Evolutionary conservation across 2,888 invertebrate species (phyloP).

Genomic region (Drosophila ustulata): DNA sequence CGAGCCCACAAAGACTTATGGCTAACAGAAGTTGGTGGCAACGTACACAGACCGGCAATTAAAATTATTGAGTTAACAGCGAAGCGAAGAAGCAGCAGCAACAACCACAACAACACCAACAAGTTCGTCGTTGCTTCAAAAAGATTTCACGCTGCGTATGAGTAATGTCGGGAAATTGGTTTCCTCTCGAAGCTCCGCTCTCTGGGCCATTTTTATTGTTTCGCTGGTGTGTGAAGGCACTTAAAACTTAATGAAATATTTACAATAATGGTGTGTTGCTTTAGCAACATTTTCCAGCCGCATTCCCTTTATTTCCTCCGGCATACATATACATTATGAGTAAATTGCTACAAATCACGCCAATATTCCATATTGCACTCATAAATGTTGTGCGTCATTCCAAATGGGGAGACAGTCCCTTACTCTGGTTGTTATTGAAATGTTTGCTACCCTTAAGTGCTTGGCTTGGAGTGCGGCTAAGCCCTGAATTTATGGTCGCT

Average conservation of each 20-base stretch:
- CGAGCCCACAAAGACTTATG: slow-evolving; percentile 32
- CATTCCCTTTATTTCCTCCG: slow-evolving; percentile 21
- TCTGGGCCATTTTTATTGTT: slow-evolving; percentile 64
- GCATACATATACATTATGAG: slow-evolving; percentile 38
- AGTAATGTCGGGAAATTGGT: slow-evolving; percentile 60
- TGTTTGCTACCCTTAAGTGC: slow-evolving; percentile 42
- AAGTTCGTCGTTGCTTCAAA: slow-evolving; percentile 43
- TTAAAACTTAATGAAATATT: slow-evolving; percentile 80
- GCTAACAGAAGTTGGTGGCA: slow-evolving; percentile 37
- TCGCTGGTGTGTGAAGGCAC: slow-evolving; percentile 62
- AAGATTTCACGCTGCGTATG: slow-evolving; percentile 71
- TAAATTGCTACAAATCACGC: slow-evolving; percentile 74
- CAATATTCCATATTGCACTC: slow-evolving; percentile 58
- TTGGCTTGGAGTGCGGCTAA: slow-evolving; percentile 28
- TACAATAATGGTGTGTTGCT: slow-evolving; percentile 64
- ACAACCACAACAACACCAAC: no score
- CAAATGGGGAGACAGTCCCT: not conserved
- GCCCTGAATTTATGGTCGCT: slow-evolving; percentile 35
- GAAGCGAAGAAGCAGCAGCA: not conserved
- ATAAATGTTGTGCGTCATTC: slow-evolving; percentile 51
- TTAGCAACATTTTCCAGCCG: slow-evolving; percentile 42
- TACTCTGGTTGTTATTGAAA: slow-evolving; percentile 30
- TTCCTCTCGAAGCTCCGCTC: slow-evolving; percentile 4
- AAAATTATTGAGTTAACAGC: slow-evolving; percentile 64
- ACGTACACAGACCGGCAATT: slow-evolving; percentile 60